Conservation (phyloP, 2,113 vertebrate genomes). For the Echinops telfairi region DNA sequence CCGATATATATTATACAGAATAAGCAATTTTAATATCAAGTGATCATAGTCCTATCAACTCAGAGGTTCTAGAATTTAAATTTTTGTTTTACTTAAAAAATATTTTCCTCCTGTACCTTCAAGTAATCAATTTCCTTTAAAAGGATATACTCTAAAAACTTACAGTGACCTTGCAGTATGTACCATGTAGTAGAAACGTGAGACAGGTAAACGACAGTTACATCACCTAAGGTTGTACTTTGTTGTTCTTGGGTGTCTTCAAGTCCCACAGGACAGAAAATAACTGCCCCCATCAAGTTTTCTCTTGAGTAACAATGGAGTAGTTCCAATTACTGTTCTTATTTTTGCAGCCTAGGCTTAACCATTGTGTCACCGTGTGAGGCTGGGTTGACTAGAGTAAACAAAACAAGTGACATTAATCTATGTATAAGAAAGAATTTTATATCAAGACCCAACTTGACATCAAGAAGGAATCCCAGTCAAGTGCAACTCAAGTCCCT, state of each 20-base stretch:
- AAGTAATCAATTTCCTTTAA: slow-evolving; percentile 38
- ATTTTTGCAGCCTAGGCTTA: too few relatives aligned
- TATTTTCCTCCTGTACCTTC: neutral
- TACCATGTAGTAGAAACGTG: too few relatives aligned
- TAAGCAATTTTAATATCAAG: slow-evolving; percentile 20
- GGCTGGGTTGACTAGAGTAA: too few relatives aligned
- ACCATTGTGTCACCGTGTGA: too few relatives aligned
- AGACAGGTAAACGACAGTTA: slow-evolving; percentile 31
- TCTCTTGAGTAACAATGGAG: neutral
- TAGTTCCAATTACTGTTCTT: neutral
- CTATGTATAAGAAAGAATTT: too few relatives aligned
- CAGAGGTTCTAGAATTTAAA: slow-evolving; percentile 24
- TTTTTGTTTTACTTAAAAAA: neutral
- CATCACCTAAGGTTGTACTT: neutral
- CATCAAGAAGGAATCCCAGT: too few relatives aligned
- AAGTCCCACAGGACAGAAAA: neutral
- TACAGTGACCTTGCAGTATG: too few relatives aligned
- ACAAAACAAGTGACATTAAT: too few relatives aligned
- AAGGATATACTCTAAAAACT: neutral
- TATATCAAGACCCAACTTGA: too few relatives aligned
- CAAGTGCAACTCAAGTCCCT: too few relatives aligned
- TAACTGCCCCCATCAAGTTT: neutral
- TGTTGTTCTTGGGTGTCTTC: neutral
- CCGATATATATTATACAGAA: slow-evolving; percentile 21
- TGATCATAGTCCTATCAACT: slow-evolving; percentile 12